Base-by-base conservation (phyloP, 2,888 invertebrate genomes). In the Ochlodes sylvanus region DNA sequence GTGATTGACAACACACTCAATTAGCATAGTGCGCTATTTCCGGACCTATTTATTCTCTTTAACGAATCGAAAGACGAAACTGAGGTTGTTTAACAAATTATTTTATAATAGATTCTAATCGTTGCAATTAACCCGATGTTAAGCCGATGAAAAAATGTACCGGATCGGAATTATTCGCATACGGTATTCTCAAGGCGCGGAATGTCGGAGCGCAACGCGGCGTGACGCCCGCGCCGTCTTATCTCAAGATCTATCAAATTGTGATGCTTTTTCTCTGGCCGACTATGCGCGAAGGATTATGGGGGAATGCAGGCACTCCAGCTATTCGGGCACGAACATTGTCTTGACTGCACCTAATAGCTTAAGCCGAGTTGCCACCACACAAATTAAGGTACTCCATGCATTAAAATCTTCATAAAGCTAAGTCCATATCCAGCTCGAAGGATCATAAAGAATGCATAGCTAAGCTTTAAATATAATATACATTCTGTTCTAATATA, bases 221-320 rank as follows among this genome's bases (percentile, higher is more conserved):
- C 87, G 86, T 86, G 83, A 86, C 85, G 82, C 74, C 72, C 52
- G n/a, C 38, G 67, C 69, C 54, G 72, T 69, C 75, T 85, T 87
- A 87, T 87, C 86, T 76, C 69, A 72, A 68, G 77, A 81, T 84
- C 82, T 80, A 86, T 85, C 79, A 82, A 80, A 83, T 77, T 78
- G 78, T 81, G 78, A 83, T 85, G 79, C 76, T 83, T 82, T 84
- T 85, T 86, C 77, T 79, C 79, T 58, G 52, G 58, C 58, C 65
- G 65, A 66, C 65, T 66, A 66, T 76, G 77, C 77, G 78, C 76
- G 78, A 79, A 83, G 80, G 83, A 85, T 86, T 80, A 85, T 76
- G 72, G 74, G 72, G 63, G 73, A 72, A 73, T 71, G 70, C 72
- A 69, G 75, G 69, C 73, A 75, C 72, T 74, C 71, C 44, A 71